Evolutionary conservation across 92 coral and sea anemone species (phyloP).

Genomic region (Muricea muricata): DNA sequence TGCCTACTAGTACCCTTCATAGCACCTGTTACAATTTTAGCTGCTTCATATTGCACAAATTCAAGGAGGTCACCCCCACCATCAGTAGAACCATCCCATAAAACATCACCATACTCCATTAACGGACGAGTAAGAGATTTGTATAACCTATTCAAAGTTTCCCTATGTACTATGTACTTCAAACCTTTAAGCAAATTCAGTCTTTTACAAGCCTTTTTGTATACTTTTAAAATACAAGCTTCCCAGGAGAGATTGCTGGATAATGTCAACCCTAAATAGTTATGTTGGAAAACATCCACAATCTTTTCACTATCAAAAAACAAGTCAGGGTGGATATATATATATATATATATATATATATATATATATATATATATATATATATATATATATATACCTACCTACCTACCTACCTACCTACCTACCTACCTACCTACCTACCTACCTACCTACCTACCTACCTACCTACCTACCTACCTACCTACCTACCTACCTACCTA

Average conservation of each 20-base stretch:
- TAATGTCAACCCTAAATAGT: constrained; percentile 38
- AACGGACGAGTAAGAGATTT: constrained; percentile 24
- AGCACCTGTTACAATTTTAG: no score
- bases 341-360: no score
- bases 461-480: no score
- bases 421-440: no score
- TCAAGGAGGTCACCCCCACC: constrained; percentile 43
- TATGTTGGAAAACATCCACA: constrained; percentile 6
- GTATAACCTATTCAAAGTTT: background rate
- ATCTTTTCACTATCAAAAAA: background rate
- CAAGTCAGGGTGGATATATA: constrained; percentile 11
- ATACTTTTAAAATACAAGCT: constrained; percentile 5
- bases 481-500: no score
- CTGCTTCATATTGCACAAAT: no score
- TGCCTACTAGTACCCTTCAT: constrained; percentile 46
- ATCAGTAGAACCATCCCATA: constrained; percentile 39
- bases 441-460: no score
- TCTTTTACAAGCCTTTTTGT: background rate
- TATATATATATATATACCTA: no score
- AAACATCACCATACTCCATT: constrained; percentile 40
- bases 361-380: no score
- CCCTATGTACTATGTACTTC: constrained; percentile 14
- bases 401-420: no score
- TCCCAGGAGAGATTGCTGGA: constrained; percentile 26
- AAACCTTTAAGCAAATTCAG: constrained; percentile 5